Evolutionary conservation across 1,140 invertebrate species (phyloP), one percentile per base, ranked within the genome.

Genomic region (Episyrphus balteatus): DNA sequence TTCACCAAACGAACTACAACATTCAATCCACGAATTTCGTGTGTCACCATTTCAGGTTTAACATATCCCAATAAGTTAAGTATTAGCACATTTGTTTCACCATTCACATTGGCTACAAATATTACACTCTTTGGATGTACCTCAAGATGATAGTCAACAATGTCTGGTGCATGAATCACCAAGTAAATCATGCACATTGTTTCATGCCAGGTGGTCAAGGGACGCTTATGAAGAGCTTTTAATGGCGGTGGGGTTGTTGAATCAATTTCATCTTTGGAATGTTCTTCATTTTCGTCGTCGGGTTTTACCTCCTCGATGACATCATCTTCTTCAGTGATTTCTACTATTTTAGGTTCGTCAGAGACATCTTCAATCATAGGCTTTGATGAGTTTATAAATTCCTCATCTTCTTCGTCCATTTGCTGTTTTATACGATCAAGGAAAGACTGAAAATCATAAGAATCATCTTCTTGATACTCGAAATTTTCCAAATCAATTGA

Each of bases 1-100:
- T 51, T 51, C 5, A 46, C 33, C 21, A 51, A 43, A 39, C 50
- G 47, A 34, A 51, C 42, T 3, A 51, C 9, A 8, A 51, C 46
- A 43, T 48, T 51, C 26, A 51, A 15, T 1, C 50, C 50, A 21
- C 44, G 43, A 17, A 51, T 48, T 48, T 51, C 50, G 31, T 51
- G 50, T 2, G 47, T 41, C 19, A 48, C 40, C 10, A 40, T 2
- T 12, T 48, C 13, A 1, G 50, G 50, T n/a, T 48, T 42, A 10
- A 51, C 34, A 1, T 31, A 19, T 14, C 50, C 46, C 1, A 48
- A 6, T 5, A 51, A 34, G 21, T 51, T 48, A 3, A 51, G 13
- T n/a, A 46, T 33, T n/a, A 51, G 18, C 1, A 48, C 47, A 46
- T 42, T 21, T 51, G 42, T 30, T 21, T 42, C 32, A 2, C 33